Conservation (phyloP, 2,888 invertebrate genomes). For the Globia sparganii region DNA sequence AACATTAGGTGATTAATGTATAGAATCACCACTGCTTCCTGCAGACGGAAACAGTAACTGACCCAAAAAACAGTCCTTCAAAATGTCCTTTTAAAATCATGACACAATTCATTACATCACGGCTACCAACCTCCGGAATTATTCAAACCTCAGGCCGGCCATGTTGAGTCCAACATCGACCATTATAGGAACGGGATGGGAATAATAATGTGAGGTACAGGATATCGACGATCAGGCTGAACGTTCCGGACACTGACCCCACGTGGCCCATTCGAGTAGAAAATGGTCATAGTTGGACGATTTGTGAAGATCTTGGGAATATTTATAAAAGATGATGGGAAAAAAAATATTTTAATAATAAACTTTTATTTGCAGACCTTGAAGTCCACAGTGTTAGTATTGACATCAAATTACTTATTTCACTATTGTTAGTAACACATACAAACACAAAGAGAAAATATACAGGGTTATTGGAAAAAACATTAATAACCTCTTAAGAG, state of each 20-base stretch:
- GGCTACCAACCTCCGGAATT: constrained; percentile 8
- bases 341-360: no score
- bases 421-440: no score
- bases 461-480: no score
- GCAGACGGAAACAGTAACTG: background rate
- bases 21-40: background rate
- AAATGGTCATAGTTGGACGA: background rate
- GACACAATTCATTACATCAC: constrained; percentile 44
- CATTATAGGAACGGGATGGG: constrained; percentile 44
- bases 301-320: background rate
- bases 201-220: constrained; percentile 66
- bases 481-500: no score
- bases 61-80: constrained; percentile 22
- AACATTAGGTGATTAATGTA: background rate
- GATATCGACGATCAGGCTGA: constrained; percentile 76
- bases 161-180: constrained; percentile 15
- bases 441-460: no score
- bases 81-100: constrained; percentile 23
- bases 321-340: background rate
- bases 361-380: no score
- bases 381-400: no score
- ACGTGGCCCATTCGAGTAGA: constrained; percentile 33
- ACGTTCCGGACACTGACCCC: constrained; percentile 70
- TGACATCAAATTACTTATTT: no score
- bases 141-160: constrained; percentile 30